Conservation (phyloP, 2,888 invertebrate species). For the Epinotia bilunana region DNA sequence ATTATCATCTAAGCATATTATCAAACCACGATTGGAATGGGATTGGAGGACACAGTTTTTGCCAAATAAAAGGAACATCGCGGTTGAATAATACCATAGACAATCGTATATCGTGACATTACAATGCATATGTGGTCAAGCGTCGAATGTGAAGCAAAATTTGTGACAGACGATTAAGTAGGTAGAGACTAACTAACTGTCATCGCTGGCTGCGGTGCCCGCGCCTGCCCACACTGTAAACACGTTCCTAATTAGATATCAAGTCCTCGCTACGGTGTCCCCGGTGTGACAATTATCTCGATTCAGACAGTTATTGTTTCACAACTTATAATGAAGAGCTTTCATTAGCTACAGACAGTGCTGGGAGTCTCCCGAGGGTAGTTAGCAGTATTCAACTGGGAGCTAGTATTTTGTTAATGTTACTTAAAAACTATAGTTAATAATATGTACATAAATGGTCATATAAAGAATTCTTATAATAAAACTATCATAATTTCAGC, state of each 20-base stretch:
- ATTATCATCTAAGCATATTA: too few relatives aligned
- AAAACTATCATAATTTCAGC: too few relatives aligned
- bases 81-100: too few relatives aligned
- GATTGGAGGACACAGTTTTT: too few relatives aligned
- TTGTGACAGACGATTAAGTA: background rate
- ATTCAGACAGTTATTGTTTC: conserved; percentile 30
- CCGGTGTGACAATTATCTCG: conserved; percentile 21
- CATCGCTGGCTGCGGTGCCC: conserved; percentile 2
- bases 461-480: too few relatives aligned
- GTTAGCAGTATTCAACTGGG: background rate
- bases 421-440: too few relatives aligned
- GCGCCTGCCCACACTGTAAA: conserved; percentile 14
- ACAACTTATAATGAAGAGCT: conserved; percentile 21
- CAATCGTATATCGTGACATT: too few relatives aligned
- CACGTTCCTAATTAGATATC: conserved; percentile 36
- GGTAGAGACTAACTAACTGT: conserved; percentile 25
- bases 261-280: conserved; percentile 12
- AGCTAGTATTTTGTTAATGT: background rate
- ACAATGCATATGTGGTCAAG: too few relatives aligned
- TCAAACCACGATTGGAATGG: too few relatives aligned
- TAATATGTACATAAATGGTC: too few relatives aligned
- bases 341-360: conserved; percentile 9
- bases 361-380: background rate
- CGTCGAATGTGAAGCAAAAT: background rate
- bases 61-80: too few relatives aligned